Conservation (phyloP, 2,888 invertebrate genomes). For the Clepsis dumicolana region DNA sequence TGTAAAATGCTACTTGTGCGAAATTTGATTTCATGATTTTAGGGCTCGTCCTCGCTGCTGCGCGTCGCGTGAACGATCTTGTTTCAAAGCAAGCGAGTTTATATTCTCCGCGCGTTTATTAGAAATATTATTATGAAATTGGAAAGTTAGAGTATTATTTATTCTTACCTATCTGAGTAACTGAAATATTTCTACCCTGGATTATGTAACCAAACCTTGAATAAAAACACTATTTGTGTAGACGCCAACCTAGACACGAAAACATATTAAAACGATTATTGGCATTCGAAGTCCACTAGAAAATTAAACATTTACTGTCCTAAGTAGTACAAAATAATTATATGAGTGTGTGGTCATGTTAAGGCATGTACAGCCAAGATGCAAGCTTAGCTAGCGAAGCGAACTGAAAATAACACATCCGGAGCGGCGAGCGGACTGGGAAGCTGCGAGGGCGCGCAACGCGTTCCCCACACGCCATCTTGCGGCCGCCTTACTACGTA, state of each 20-base stretch:
- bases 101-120: neutral
- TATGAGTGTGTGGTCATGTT: constrained; percentile 11
- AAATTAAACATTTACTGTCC: neutral
- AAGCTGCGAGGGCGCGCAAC: constrained; percentile 16
- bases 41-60: neutral
- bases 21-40: constrained; percentile 17
- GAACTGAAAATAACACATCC: constrained; percentile 31
- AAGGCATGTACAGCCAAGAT: constrained; percentile 16
- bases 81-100: constrained; percentile 20
- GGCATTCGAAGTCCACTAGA: too few relatives aligned
- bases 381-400: constrained; percentile 5
- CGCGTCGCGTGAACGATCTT: constrained; percentile 17
- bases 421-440: constrained; percentile 27
- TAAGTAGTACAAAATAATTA: neutral
- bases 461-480: constrained; percentile 2
- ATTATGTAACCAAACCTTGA: neutral
- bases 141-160: neutral
- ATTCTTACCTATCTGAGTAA: neutral
- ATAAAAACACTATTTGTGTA: neutral
- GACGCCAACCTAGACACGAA: too few relatives aligned
- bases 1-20: constrained; percentile 45
- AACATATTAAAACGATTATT: neutral
- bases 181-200: neutral
- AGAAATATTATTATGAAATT: neutral
- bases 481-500: constrained; percentile 12